These are phyloP conservation scores for Chaetorhynchus papuensis DNA, from an alignment of 2,113 vertebrate genomes.

Conservation along the genomic window DNA sequence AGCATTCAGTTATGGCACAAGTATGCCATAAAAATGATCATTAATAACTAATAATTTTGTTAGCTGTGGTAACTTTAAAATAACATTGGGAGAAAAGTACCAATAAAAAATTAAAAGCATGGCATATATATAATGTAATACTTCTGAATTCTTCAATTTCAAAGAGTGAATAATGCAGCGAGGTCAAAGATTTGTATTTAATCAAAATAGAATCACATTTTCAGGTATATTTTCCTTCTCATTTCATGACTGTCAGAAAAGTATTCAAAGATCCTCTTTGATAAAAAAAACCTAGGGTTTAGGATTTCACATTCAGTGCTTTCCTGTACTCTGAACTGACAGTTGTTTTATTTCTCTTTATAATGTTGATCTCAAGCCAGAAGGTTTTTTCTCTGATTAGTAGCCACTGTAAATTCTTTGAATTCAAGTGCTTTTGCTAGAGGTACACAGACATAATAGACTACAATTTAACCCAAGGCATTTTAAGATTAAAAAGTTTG, in stretches of 20 bases:
- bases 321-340: not conserved
- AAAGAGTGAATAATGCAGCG: constrained; percentile 44
- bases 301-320: not conserved
- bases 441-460: not conserved
- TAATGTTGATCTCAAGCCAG: not conserved
- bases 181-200: constrained; percentile 16
- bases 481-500: not conserved
- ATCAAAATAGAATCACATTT: not conserved
- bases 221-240: not conserved
- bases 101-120: constrained; percentile 39
- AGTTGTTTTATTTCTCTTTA: not conserved
- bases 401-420: not conserved
- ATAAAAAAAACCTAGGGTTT: not conserved
- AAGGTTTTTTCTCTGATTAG: not conserved
- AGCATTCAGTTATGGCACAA: not conserved
- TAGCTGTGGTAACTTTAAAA: constrained; percentile 47
- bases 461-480: not conserved
- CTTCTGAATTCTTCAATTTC: not conserved
- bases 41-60: not conserved
- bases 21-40: not conserved
- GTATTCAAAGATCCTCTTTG: not conserved
- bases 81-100: constrained; percentile 33
- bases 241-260: not conserved
- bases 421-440: not conserved
- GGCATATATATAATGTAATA: constrained; percentile 25